These are phyloP conservation scores for Eupleurogrammus muticus DNA, from an alignment of 2,797 vertebrate genomes.

Conservation along the genomic window DNA sequence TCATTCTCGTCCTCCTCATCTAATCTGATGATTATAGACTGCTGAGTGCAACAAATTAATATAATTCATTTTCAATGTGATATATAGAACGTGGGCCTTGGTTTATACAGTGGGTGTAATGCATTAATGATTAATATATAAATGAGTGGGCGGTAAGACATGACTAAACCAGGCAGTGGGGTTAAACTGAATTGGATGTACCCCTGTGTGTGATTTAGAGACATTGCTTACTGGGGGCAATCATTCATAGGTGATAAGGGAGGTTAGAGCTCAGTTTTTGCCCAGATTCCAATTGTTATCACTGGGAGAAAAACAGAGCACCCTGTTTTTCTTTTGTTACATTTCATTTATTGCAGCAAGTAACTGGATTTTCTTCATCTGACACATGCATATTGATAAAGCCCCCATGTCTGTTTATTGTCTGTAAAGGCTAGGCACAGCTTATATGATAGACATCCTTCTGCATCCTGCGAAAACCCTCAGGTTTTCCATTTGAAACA, in stretches of 20 bases:
- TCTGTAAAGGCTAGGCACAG: constrained; percentile 32
- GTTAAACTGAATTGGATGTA: constrained; percentile 57
- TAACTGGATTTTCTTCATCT: constrained; percentile 41
- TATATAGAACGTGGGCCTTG: constrained; percentile 35
- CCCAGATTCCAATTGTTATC: constrained; percentile 18
- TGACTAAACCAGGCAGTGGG: constrained; percentile 66
- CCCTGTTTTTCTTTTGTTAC: constrained; percentile 28
- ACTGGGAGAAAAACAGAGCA: constrained; percentile 20
- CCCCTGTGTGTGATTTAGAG: constrained; percentile 58
- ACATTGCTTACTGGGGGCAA: constrained; percentile 43
- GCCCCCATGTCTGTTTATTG: constrained; percentile 35
- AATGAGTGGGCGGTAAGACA: constrained; percentile 67
- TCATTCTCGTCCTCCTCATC: constrained; percentile 35
- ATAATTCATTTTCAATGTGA: constrained; percentile 22
- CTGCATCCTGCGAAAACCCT: constrained; percentile 18
- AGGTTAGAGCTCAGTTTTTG: constrained; percentile 38
- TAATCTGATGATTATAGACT: constrained; percentile 36
- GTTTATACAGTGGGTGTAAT: constrained; percentile 54
- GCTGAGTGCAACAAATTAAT: constrained; percentile 30
- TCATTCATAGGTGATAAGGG: constrained; percentile 53
- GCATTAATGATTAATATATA: constrained; percentile 67
- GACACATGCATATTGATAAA: constrained; percentile 41
- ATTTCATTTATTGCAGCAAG: constrained; percentile 31
- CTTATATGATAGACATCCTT: constrained; percentile 42
- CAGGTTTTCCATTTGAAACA: constrained; percentile 28